Conservation (phyloP, 2,797 vertebrate species). For the Eleutherodactylus coqui region DNA sequence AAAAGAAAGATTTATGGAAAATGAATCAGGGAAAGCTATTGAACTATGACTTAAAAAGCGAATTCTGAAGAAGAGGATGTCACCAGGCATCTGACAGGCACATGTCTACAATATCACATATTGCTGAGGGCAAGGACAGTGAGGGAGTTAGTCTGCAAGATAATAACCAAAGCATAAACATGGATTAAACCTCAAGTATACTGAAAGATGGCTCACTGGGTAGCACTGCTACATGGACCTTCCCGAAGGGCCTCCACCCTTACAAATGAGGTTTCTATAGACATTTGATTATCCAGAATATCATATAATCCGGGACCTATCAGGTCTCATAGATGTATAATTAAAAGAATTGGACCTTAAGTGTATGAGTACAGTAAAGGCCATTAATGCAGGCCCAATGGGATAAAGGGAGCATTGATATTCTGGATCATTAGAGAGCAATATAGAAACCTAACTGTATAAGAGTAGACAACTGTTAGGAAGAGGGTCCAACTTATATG, state of each 20-base stretch:
- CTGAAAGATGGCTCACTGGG: neutral
- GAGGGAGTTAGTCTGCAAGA: neutral
- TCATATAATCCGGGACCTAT: neutral
- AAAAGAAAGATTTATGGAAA: slow-evolving; percentile 16
- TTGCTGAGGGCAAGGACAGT: neutral
- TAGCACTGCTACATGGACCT: neutral
- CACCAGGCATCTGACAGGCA: slow-evolving; percentile 48
- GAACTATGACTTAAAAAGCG: neutral
- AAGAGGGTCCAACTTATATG: neutral
- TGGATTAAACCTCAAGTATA: neutral
- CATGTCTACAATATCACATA: slow-evolving; percentile 11
- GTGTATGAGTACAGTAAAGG: neutral
- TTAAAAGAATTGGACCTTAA: neutral
- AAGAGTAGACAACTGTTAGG: neutral
- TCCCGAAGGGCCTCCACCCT: neutral
- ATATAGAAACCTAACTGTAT: neutral
- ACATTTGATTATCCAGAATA: neutral
- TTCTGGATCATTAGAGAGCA: neutral
- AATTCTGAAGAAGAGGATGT: neutral
- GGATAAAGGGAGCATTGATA: neutral
- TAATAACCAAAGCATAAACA: neutral
- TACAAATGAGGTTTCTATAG: neutral
- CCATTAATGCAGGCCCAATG: neutral
- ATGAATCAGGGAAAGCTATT: slow-evolving; percentile 23
- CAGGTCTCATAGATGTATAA: no score